Base-by-base conservation (phyloP, 2,888 invertebrate genomes). In the Bursaphelenchus okinawaensis region DNA sequence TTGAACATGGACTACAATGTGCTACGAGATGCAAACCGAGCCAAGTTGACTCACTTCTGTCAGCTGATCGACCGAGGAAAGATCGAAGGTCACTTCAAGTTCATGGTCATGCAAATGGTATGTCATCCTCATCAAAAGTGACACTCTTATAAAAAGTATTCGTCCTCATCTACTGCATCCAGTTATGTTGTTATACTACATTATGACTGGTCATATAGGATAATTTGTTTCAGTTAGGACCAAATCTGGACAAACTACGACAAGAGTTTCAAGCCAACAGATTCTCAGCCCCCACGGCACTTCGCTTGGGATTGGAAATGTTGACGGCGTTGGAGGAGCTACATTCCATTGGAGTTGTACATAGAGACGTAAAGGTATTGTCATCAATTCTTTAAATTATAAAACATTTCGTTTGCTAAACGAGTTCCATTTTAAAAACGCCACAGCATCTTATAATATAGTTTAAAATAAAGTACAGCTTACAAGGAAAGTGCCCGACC, bases 1-100 rank as follows among this genome's bases (percentile, higher is more conserved):
- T 62, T 80, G 6, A 78, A 80, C 66, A 76, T 74, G 68, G 80
- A 80, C 52, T 80, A 76, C 56, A 71, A 70, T 29, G 75, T 81
- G 16, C 68, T 80, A 67, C 70, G 68, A 51, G 73, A 75, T n/a
- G 77, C 74, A 7, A 73, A 71, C n/a, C 71, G 71, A 26, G 52
- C 66, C 12, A 67, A 62, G 26, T 22, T 20, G 8, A 68, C 71
- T 9, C 66, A 78, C 55, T 63, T 80, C 52, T 68, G 76, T 22
- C 28, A 61, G 40, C 69, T 80, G 66, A 69, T 81, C 16, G 80
- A 80, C 70, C 72, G 79, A n/a, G 80, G 80, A 24, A 80, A 79
- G 67, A 80, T 80, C 40, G 69, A 73, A 57, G 67, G 68, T n/a
- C 74, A 75, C 40, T 75, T 73, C 58, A 75, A 73, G 62, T 75